Conservation (phyloP, 2,888 invertebrate species). For the Aricia artaxerxes region DNA sequence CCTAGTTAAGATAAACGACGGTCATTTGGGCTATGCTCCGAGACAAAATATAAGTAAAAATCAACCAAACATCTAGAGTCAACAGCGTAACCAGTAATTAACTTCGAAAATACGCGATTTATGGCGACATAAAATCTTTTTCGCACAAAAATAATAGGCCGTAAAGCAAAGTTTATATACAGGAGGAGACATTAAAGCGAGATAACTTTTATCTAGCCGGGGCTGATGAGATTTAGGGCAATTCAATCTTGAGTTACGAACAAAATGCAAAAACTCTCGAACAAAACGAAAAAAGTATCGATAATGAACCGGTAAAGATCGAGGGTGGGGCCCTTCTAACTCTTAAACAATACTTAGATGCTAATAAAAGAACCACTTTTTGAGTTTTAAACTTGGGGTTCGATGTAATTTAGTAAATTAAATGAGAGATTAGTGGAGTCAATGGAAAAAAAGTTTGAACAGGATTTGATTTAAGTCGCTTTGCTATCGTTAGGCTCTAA, state of each 20-base stretch:
- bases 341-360: constrained; percentile 74
- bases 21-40: no score
- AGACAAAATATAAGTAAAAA: background rate
- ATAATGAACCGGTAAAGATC: constrained; percentile 72
- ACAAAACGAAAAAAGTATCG: constrained; percentile 66
- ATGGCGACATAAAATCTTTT: constrained; percentile 23
- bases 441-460: constrained; percentile 38
- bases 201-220: constrained; percentile 25
- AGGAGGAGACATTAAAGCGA: background rate
- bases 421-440: constrained; percentile 37
- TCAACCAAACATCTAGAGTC: background rate
- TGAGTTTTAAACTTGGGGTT: constrained; percentile 47
- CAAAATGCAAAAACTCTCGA: constrained; percentile 50
- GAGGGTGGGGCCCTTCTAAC: constrained; percentile 62
- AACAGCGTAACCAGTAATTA: background rate
- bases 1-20: background rate
- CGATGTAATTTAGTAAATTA: constrained; percentile 58
- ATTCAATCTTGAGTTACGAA: constrained; percentile 32
- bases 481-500: background rate
- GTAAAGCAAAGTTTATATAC: constrained; percentile 20
- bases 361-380: constrained; percentile 73
- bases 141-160: constrained; percentile 17
- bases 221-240: constrained; percentile 24
- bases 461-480: background rate
- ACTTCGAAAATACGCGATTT: constrained; percentile 7